Percentiles rank a stretch among this genome's conserved stretches.
These are phyloP conservation scores for Heliocidaris erythrogramma DNA, from an alignment of 35 echinoderm and acorn worm species.

Conservation along the genomic window DNA sequence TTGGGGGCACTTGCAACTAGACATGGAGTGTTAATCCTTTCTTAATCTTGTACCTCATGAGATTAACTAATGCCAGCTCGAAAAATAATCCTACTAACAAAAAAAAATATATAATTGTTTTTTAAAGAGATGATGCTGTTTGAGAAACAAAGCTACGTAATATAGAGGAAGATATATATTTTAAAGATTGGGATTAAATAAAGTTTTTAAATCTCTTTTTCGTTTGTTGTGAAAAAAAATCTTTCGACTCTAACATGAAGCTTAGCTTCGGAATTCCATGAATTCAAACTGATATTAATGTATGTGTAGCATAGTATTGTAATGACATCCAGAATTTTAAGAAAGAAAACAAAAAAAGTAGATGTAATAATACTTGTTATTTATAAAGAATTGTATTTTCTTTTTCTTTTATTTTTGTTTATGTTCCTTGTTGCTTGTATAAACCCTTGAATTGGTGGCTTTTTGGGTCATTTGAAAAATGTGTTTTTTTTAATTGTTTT, in stretches of 20 bases:
- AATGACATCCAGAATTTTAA: background rate
- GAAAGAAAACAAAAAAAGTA: constrained; percentile 2
- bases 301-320: background rate
- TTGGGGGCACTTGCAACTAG: no score
- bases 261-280: background rate
- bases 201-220: background rate
- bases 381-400: constrained; percentile 37
- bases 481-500: background rate
- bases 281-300: background rate
- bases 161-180: constrained; percentile 32
- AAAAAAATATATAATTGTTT: background rate
- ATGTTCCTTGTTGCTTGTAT: constrained; percentile 43
- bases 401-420: constrained; percentile 28
- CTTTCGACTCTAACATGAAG: background rate
- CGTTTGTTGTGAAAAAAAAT: background rate
- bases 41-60: no score
- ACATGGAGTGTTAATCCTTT: no score
- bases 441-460: constrained; percentile 46
- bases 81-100: no score
- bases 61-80: no score
- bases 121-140: background rate
- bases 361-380: constrained; percentile 33
- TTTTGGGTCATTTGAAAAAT: constrained; percentile 50
- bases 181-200: background rate
- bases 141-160: background rate